phyloP scores from a whole-genome alignment of 2,888 invertebrate species.

The Agonum fuliginosum region DNA sequence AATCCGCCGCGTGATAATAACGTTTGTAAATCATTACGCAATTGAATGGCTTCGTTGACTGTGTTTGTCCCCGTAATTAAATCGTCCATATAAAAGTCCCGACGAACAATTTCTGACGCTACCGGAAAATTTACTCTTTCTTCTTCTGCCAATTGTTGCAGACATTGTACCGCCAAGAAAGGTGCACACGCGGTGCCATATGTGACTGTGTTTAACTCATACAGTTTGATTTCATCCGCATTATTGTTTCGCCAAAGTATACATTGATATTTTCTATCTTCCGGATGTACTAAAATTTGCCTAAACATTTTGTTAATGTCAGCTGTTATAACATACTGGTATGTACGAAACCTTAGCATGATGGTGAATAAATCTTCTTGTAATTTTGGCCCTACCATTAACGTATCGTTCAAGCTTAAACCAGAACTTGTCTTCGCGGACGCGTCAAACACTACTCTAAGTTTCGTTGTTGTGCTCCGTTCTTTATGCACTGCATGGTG shows the following conservation, averaged over 20 bases:
- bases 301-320: conserved; percentile 65
- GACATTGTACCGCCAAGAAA: not conserved
- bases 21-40: not conserved
- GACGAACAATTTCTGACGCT: conserved; percentile 44
- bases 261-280: conserved; percentile 61
- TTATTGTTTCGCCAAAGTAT: conserved; percentile 62
- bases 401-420: conserved; percentile 63
- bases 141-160: conserved; percentile 56
- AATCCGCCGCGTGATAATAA: conserved; percentile 26
- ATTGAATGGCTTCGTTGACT: not conserved
- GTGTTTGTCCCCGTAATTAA: not conserved
- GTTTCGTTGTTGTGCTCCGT: conserved; percentile 63
- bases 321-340: conserved; percentile 62
- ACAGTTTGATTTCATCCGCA: conserved; percentile 51
- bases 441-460: conserved; percentile 65
- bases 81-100: conserved; percentile 29
- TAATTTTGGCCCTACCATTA: conserved; percentile 62
- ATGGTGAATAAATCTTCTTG: conserved; percentile 63
- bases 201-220: conserved; percentile 48
- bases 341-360: conserved; percentile 62
- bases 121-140: conserved; percentile 44
- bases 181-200: too few species aligned
- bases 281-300: conserved; percentile 60
- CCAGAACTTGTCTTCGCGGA: conserved; percentile 60
- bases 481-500: conserved; percentile 65